Conservation (phyloP, 2,888 invertebrate genomes). For the Antitype chi region DNA sequence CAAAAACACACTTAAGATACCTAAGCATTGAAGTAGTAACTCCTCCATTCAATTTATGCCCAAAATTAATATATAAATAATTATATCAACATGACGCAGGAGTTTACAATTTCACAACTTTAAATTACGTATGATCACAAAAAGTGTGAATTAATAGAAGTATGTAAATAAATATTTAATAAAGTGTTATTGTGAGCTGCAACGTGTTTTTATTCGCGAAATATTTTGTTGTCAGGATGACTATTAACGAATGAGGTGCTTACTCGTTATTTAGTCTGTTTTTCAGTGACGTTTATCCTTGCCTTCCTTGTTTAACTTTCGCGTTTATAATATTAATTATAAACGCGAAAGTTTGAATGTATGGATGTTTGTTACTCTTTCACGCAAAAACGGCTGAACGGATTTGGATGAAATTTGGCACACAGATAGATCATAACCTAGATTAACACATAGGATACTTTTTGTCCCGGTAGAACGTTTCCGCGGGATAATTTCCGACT, state of each 20-base stretch:
- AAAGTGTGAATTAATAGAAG: conserved; percentile 40
- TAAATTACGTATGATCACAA: conserved; percentile 6
- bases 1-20: conserved; percentile 5
- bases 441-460: no score
- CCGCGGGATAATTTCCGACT: no score
- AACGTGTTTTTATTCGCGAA: conserved; percentile 2
- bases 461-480: no score
- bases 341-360: no score
- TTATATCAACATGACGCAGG: conserved; percentile 9
- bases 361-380: no score
- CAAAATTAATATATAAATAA: not conserved
- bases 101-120: conserved; percentile 39
- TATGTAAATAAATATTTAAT: conserved; percentile 36
- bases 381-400: no score
- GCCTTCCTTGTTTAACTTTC: no score
- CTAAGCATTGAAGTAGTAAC: not conserved
- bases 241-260: not conserved
- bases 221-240: conserved; percentile 20
- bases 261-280: not conserved
- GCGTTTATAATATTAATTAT: no score
- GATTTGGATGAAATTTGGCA: no score
- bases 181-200: not conserved
- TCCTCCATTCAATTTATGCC: not conserved
- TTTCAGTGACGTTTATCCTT: not conserved
- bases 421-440: no score